A percentile compares a stretch with the other conserved stretches of the same genome.
Evolutionary conservation across 2,888 invertebrate species (phyloP).

Genomic region (Drosophila stalkeri): DNA sequence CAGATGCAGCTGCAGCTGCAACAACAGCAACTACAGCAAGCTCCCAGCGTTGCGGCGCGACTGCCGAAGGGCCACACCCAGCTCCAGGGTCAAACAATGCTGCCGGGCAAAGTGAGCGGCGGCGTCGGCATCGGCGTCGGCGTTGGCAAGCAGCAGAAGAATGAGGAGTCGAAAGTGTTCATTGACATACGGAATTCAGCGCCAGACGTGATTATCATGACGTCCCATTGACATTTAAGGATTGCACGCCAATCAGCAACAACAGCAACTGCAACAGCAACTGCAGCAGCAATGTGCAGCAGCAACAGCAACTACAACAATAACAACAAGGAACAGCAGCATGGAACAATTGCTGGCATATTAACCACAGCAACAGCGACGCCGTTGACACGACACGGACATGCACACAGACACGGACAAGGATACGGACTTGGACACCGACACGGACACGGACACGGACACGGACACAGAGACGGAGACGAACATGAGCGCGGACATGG

Average conservation of each 20-base stretch:
- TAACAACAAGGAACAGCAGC: slow-evolving; percentile 16
- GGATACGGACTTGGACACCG: neutral
- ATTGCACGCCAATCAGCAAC: slow-evolving; percentile 74
- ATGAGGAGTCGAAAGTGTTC: slow-evolving; percentile 87
- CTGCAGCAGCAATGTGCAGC: slow-evolving; percentile 19
- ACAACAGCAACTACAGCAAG: slow-evolving; percentile 58
- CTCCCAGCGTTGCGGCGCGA: slow-evolving; percentile 34
- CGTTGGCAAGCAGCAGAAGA: slow-evolving; percentile 62
- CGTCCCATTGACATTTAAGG: slow-evolving; percentile 89
- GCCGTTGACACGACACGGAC: slow-evolving; percentile 61
- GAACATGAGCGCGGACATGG: slow-evolving; percentile 30
- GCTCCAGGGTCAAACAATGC: slow-evolving; percentile 37
- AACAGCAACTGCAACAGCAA: slow-evolving; percentile 32
- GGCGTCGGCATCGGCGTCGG: slow-evolving; percentile 17
- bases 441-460: slow-evolving; percentile 3
- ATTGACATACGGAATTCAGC: slow-evolving; percentile 95
- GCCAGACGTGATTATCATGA: slow-evolving; percentile 94
- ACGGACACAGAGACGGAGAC: slow-evolving; percentile 9
- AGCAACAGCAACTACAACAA: slow-evolving; percentile 5
- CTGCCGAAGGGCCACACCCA: slow-evolving; percentile 40
- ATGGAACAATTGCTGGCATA: slow-evolving; percentile 61
- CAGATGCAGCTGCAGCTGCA: slow-evolving; percentile 62
- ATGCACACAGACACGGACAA: slow-evolving; percentile 21
- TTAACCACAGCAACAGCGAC: slow-evolving; percentile 71
- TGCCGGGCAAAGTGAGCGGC: slow-evolving; percentile 21